Conservation (phyloP, 2,797 vertebrate species). For the Acanthornis magna region DNA sequence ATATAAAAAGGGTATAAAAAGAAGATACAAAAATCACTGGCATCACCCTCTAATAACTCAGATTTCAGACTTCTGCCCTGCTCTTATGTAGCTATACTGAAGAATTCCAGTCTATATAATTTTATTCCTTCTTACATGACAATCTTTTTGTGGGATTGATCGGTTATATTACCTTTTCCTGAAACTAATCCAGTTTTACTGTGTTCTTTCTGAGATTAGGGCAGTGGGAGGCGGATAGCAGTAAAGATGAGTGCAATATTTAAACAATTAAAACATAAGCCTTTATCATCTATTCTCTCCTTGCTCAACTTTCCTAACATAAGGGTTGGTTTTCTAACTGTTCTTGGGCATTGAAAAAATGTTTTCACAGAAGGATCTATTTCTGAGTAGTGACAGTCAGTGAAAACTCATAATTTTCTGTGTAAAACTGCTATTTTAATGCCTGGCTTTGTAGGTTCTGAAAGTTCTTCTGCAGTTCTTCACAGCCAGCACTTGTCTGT, state of each 20-base stretch:
- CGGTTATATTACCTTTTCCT: not conserved
- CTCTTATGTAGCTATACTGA: not conserved
- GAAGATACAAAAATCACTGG: too few species aligned
- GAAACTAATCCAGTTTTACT: not conserved
- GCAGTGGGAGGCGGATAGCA: not conserved
- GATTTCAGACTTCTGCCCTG: not conserved
- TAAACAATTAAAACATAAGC: not conserved
- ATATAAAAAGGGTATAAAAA: too few species aligned
- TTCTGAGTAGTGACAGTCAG: not conserved
- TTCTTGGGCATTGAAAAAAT: not conserved
- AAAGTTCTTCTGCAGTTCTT: not conserved
- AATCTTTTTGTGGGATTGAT: not conserved
- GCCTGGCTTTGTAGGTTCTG: not conserved
- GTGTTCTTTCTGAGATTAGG: not conserved
- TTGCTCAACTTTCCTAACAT: not conserved
- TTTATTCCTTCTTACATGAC: not conserved
- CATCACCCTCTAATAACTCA: not conserved
- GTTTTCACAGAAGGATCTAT: not conserved
- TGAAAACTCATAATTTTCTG: not conserved
- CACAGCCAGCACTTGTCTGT: not conserved
- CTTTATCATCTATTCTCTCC: not conserved
- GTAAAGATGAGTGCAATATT: not conserved
- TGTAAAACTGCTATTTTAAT: not conserved
- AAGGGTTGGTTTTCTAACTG: not conserved
- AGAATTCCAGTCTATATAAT: not conserved